Evolutionary conservation across 2,113 vertebrate species (phyloP).

Genomic region (Festucalex cinctus): DNA sequence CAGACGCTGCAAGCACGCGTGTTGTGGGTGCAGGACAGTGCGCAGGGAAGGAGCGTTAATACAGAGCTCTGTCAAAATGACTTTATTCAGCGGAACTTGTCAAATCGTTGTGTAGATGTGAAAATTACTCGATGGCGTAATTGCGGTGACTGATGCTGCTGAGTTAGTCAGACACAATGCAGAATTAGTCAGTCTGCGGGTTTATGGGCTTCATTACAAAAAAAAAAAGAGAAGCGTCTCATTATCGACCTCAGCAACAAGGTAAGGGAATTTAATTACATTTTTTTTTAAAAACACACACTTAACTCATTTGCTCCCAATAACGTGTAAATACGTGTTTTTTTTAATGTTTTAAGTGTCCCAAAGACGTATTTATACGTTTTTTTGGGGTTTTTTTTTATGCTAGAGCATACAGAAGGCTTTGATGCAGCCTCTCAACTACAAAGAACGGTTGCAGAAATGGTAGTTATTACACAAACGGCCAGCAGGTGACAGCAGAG

Average conservation of each 20-base stretch:
- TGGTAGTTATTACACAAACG: too few relatives aligned
- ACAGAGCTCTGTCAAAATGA: neutral
- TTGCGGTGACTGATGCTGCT: neutral
- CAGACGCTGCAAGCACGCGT: neutral
- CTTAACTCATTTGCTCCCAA: too few relatives aligned
- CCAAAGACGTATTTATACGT: too few relatives aligned
- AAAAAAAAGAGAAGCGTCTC: constrained; percentile 4
- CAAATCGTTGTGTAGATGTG: neutral
- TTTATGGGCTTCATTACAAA: constrained; percentile 4
- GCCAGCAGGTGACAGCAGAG: too few relatives aligned
- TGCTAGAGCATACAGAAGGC: too few relatives aligned
- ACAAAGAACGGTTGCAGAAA: too few relatives aligned
- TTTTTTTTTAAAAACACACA: neutral
- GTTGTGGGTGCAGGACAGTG: neutral
- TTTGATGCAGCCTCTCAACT: too few relatives aligned
- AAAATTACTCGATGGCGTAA: constrained; percentile 1
- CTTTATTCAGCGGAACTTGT: neutral
- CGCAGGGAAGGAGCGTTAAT: neutral
- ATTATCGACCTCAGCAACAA: neutral
- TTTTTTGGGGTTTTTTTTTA: too few relatives aligned
- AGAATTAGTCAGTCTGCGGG: neutral
- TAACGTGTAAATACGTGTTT: too few relatives aligned
- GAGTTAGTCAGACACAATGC: neutral
- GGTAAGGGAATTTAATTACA: neutral
- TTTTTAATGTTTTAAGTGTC: too few relatives aligned